Evolutionary conservation across 2,888 invertebrate genomes (phyloP).

Genomic region (Polia nebulosa): DNA sequence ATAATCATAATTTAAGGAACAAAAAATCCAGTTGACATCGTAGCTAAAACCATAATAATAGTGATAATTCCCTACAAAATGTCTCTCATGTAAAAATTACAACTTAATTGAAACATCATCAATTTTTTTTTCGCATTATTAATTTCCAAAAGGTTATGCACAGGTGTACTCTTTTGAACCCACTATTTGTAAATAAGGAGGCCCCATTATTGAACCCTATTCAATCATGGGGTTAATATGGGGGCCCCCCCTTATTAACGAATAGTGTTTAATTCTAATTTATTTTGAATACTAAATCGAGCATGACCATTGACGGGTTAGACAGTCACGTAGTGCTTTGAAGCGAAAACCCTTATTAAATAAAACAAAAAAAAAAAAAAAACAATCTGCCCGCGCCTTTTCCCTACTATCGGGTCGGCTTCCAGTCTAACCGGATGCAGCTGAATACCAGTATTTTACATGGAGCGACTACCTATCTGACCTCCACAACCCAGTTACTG

Average conservation of each 20-base stretch:
- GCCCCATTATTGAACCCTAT: not conserved
- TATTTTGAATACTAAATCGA: conserved; percentile 26
- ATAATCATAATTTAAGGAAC: not conserved
- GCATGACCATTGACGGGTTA: conserved; percentile 33
- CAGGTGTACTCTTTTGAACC: conserved; percentile 20
- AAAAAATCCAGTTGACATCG: not conserved
- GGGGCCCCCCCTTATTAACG: too few relatives aligned
- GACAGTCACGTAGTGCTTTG: not conserved
- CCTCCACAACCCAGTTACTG: too few relatives aligned
- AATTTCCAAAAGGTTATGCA: not conserved
- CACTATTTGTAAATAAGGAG: conserved; percentile 8
- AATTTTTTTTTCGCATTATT: not conserved
- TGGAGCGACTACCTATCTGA: too few relatives aligned
- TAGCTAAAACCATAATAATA: not conserved
- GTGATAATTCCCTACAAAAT: not conserved
- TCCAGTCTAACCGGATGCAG: too few relatives aligned
- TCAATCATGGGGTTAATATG: too few relatives aligned
- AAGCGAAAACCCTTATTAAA: conserved; percentile 20
- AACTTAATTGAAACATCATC: conserved; percentile 34
- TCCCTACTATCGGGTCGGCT: too few relatives aligned
- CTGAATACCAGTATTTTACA: too few relatives aligned
- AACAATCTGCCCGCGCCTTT: too few relatives aligned
- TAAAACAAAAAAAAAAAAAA: conserved; percentile 10
- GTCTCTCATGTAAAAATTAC: conserved; percentile 8
- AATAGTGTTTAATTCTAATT: too few relatives aligned